Conservation (phyloP, 2,888 invertebrate genomes). For the Aphodius sticticus region DNA sequence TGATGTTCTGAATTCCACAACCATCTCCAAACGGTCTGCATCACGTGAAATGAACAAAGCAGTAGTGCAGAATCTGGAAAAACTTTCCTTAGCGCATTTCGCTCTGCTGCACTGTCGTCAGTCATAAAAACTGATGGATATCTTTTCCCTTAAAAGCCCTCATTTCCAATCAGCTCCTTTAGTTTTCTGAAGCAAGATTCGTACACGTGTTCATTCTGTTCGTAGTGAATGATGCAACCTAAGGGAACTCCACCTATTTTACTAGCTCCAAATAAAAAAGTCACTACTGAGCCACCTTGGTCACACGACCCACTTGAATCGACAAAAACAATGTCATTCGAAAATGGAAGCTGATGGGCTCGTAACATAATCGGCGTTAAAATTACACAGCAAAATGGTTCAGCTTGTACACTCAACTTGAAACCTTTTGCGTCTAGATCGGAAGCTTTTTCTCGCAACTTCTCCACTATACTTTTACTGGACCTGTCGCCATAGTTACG, state of each 20-base stretch:
- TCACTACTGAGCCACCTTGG: slow-evolving; percentile 35
- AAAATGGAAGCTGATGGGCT: slow-evolving; percentile 27
- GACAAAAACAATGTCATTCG: slow-evolving; percentile 30
- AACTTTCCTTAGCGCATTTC: slow-evolving; percentile 12
- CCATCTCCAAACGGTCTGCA: background rate
- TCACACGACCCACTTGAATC: slow-evolving; percentile 35
- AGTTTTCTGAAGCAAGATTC: background rate
- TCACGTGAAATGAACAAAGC: slow-evolving; percentile 10
- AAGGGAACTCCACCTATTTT: slow-evolving; percentile 34
- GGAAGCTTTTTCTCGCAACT: slow-evolving; percentile 9
- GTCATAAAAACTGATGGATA: background rate
- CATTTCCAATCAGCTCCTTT: background rate
- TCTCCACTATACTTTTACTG: slow-evolving; percentile 17
- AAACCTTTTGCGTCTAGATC: slow-evolving; percentile 21
- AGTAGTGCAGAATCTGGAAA: slow-evolving; percentile 11
- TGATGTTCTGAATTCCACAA: slow-evolving; percentile 6
- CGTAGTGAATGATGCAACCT: slow-evolving; percentile 9
- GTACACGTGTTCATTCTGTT: slow-evolving; percentile 6
- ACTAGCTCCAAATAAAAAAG: slow-evolving; percentile 36
- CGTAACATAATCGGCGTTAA: slow-evolving; percentile 25
- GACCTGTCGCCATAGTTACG: too few relatives aligned
- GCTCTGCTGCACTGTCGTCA: slow-evolving; percentile 8
- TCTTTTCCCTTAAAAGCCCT: background rate
- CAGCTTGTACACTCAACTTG: slow-evolving; percentile 14
- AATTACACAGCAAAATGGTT: slow-evolving; percentile 36